These are phyloP conservation scores for Periophthalmus magnuspinnatus DNA, from an alignment of 2,797 vertebrate species.

Conservation along the genomic window DNA sequence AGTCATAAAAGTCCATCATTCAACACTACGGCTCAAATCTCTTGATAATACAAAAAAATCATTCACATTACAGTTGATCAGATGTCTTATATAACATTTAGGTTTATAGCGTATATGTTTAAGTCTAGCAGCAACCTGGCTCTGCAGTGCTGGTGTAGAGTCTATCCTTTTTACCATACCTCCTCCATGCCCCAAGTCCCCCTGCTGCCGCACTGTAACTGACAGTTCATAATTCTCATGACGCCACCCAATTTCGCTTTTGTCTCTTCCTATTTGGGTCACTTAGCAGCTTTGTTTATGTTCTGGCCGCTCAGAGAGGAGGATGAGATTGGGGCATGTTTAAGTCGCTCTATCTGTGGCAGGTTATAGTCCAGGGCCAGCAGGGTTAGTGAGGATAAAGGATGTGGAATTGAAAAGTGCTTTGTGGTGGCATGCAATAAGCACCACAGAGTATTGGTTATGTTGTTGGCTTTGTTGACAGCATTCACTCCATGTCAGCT, in stretches of 20 bases:
- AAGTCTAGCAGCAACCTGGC: slow-evolving; percentile 18
- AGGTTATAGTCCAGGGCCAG: slow-evolving; percentile 47
- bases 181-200: slow-evolving; percentile 38
- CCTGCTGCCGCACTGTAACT: slow-evolving; percentile 36
- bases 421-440: slow-evolving; percentile 35
- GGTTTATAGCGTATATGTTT: neutral
- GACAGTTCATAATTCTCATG: slow-evolving; percentile 67
- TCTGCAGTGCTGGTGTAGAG: slow-evolving; percentile 38
- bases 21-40: too few relatives aligned
- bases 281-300: slow-evolving; percentile 57
- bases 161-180: slow-evolving; percentile 57
- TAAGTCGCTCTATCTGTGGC: slow-evolving; percentile 53
- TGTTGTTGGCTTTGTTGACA: slow-evolving; percentile 27
- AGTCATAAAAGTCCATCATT: too few relatives aligned
- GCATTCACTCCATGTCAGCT: slow-evolving; percentile 3
- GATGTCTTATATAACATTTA: neutral
- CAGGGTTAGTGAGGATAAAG: slow-evolving; percentile 53
- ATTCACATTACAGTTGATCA: neutral
- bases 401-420: slow-evolving; percentile 57
- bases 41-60: too few relatives aligned
- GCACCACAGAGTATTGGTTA: slow-evolving; percentile 26
- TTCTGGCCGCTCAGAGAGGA: slow-evolving; percentile 38
- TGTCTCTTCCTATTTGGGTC: slow-evolving; percentile 68
- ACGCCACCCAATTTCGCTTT: slow-evolving; percentile 53
- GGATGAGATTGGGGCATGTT: slow-evolving; percentile 54